Evolutionary conservation across 1,140 invertebrate genomes (phyloP), one percentile per base, ranked within the genome.

Genomic region (Marisa cornuarietis): DNA sequence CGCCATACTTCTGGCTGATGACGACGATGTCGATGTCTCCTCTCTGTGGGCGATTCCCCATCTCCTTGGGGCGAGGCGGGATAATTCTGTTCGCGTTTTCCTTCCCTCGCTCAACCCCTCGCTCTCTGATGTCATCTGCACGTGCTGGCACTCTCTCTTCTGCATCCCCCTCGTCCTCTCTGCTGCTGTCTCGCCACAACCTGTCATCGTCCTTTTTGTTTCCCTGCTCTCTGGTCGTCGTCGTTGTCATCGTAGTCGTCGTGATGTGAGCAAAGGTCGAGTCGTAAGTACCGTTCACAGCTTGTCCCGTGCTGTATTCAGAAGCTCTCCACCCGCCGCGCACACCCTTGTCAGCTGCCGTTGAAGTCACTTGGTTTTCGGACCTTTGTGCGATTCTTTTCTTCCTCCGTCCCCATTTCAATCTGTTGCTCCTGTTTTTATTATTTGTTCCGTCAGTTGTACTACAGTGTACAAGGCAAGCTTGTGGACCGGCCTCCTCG

Each of bases 21-120:
- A 66, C 1, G 31, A 77, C 13, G 63, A 77, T 63, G 65, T 77
- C 76, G n/a, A 77, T 68, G 14, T 77, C 76, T 24, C 73, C 76
- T 51, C 76, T 62, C 18, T 52, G 63, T 26, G 31, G 20, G 2
- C 42, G 13, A 0, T 66, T 42, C 20, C 63, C 24, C 63, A 69
- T 68, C 26, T 76, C 74, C 14, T 63, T n/a, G 63, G 76, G 76
- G 18, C 49, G 18, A 14, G 65, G 65, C 13, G 63, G 76, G 42
- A 51, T 42, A 42, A 18, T 6, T 22, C 66, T 42, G 13, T 24
- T 24, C 31, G 31, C 31, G 3, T 42, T 11, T 42, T 20, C 66
- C n/a, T 14, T 7, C 66, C 66, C 66, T 69, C 66, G 18, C 31
- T 5, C 4, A 8, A 0, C n/a, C 42, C 69, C 31, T 71, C 69